phyloP scores from a whole-genome alignment of 2,888 invertebrate genomes.

The Ptychoptera contaminata region DNA sequence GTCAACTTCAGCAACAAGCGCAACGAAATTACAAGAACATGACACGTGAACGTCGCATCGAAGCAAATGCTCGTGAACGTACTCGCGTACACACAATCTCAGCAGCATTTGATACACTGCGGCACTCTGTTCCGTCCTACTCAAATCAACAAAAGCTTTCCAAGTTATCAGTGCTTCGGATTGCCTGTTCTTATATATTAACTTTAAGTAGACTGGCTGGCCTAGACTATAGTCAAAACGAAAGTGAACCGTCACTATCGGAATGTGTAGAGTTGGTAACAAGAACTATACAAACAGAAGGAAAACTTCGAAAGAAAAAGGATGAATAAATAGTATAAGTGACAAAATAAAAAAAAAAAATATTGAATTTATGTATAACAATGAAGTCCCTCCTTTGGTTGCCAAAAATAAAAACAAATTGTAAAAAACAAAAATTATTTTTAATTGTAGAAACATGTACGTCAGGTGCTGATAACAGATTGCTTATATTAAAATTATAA shows the following conservation, averaged over 20 bases:
- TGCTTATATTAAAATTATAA: too few species aligned
- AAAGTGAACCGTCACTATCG: slow-evolving; percentile 44
- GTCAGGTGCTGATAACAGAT: too few species aligned
- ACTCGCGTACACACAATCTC: slow-evolving; percentile 91
- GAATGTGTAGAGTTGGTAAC: slow-evolving; percentile 77
- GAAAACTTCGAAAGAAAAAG: slow-evolving; percentile 72
- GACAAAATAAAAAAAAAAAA: neutral
- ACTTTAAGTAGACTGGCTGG: slow-evolving; percentile 67
- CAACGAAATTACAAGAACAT: slow-evolving; percentile 90
- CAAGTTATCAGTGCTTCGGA: slow-evolving; percentile 79
- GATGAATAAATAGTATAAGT: slow-evolving; percentile 39
- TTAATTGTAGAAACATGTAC: too few species aligned
- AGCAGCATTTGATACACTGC: slow-evolving; percentile 82
- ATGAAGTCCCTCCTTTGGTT: too few species aligned
- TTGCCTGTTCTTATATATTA: slow-evolving; percentile 86
- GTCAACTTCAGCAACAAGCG: slow-evolving; percentile 22
- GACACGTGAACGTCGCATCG: slow-evolving; percentile 82
- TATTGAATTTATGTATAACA: neutral
- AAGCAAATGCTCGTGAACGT: slow-evolving; percentile 85
- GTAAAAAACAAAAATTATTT: too few species aligned
- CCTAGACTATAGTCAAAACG: slow-evolving; percentile 44
- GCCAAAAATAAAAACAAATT: too few species aligned
- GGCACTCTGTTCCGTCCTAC: slow-evolving; percentile 74
- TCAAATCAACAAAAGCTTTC: slow-evolving; percentile 88
- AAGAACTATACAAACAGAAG: slow-evolving; percentile 84